Conservation (phyloP, 2,888 invertebrate genomes). For the Apeira syringaria region DNA sequence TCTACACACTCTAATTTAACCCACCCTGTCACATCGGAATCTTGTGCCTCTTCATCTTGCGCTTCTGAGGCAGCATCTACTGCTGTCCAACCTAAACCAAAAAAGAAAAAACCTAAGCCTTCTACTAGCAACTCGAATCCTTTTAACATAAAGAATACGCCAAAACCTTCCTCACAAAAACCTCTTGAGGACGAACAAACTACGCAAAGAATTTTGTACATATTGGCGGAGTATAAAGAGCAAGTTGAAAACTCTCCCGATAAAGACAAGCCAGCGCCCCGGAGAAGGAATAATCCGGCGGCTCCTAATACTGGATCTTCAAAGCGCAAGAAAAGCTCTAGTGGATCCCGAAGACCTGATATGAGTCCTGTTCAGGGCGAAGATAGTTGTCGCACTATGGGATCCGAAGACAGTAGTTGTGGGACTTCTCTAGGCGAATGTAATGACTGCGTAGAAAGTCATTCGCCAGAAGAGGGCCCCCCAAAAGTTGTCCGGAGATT, state of each 20-base stretch:
- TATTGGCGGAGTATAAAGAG: slow-evolving; percentile 91
- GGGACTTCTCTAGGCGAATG: slow-evolving; percentile 85
- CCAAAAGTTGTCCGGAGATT: slow-evolving; percentile 72
- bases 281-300: slow-evolving; percentile 87
- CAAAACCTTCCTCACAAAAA: slow-evolving; percentile 84
- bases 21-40: slow-evolving; percentile 58
- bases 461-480: slow-evolving; percentile 82
- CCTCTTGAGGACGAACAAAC: slow-evolving; percentile 92
- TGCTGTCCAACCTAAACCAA: slow-evolving; percentile 52
- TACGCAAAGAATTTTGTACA: slow-evolving; percentile 90
- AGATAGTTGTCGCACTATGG: slow-evolving; percentile 87
- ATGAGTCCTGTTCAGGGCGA: slow-evolving; percentile 85
- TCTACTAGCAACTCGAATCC: slow-evolving; percentile 81
- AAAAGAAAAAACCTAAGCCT: slow-evolving; percentile 78
- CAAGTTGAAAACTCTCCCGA: slow-evolving; percentile 91
- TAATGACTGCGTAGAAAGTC: slow-evolving; percentile 77
- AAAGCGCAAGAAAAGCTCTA: slow-evolving; percentile 87
- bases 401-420: slow-evolving; percentile 90
- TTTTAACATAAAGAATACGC: slow-evolving; percentile 84
- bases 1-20: slow-evolving; percentile 55
- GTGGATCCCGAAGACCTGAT: slow-evolving; percentile 84
- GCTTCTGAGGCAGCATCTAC: slow-evolving; percentile 21
- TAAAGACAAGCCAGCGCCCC: slow-evolving; percentile 91
- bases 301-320: slow-evolving; percentile 86
- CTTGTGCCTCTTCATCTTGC: slow-evolving; percentile 18